Conservation (phyloP, 2,113 vertebrate genomes). For the Rhinogobius similis region DNA sequence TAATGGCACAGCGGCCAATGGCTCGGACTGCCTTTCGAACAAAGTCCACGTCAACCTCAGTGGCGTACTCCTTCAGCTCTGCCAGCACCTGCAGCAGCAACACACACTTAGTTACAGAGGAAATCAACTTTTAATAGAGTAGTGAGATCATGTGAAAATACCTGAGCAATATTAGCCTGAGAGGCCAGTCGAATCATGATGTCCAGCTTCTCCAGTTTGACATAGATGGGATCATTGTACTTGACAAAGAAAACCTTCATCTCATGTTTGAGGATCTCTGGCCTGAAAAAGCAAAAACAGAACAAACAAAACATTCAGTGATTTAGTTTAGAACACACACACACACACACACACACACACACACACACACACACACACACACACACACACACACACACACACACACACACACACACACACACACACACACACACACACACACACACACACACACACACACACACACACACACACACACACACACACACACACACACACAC, state of each 20-base stretch:
- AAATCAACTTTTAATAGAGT: too few relatives aligned
- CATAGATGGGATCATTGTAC: slow-evolving; percentile 98
- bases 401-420: too few relatives aligned
- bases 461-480: too few relatives aligned
- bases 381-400: too few relatives aligned
- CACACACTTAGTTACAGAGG: neutral
- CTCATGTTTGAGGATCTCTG: slow-evolving; percentile 96
- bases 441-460: too few relatives aligned
- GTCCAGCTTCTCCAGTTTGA: slow-evolving; percentile 98
- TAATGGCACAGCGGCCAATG: slow-evolving; percentile 98
- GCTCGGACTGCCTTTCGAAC: slow-evolving; percentile 95
- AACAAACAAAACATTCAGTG: neutral
- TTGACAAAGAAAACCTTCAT: slow-evolving; percentile 99
- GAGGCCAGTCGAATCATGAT: slow-evolving; percentile 99
- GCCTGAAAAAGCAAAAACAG: slow-evolving; percentile 81
- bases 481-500: too few relatives aligned
- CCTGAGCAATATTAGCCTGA: slow-evolving; percentile 98
- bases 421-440: too few relatives aligned
- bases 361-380: too few relatives aligned
- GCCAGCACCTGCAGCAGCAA: slow-evolving; percentile 86
- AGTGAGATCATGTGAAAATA: slow-evolving; percentile 45
- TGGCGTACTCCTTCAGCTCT: slow-evolving; percentile 96
- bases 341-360: too few relatives aligned
- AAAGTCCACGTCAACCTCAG: slow-evolving; percentile 98
- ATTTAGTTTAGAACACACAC: neutral